Evolutionary conservation across 2,797 vertebrate species (phyloP), one percentile per base, ranked within the genome.

Genomic region (Acomys russatus): DNA sequence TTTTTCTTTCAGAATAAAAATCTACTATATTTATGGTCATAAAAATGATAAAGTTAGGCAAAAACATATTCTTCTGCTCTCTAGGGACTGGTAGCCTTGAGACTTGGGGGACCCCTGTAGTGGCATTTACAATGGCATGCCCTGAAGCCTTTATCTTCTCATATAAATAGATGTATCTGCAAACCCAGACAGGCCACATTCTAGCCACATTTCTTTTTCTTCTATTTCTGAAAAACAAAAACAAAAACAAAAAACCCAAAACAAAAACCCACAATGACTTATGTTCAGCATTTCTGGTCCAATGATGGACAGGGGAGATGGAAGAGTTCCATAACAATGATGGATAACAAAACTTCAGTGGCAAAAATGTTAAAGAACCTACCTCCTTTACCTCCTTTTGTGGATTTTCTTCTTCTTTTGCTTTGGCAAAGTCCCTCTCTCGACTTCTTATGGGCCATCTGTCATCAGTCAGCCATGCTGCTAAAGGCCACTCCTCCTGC

Each of bases 231-330:
- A 93, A 96, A 98, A 97, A 96, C 30, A 96, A 17, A 59, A 44
- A 44, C 44, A 44, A 44, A 44, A 44, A 3, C 3, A 44, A 44
- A 44, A 44, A 44, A 44, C 3, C 44, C 3, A 44, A 44, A 44
- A 44, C 44, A 96, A 97, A 97, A 97, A 98, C 70, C 70, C 88
- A 94, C 89, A 98, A 83, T 98, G 97, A 97, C 97, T 98, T 98
- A 70, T 78, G 80, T 96, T 98, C 88, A 94, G 95, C 78, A n/a
- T 98, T 96, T 97, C 90, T 97, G 90, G 92, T 98, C 77, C 84
- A 54, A 49, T 2, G 18, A 87, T 56, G 97, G 96, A 96, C 98
- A 98, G 25, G 96, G 96, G 95, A 95, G 92, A 70, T 98, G 98
- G 98, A 95, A 97, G 95, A 84, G 44, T 97, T 98, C 97, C 98